Conservation (phyloP, 1,140 invertebrate species). For the Microplitis mediator region DNA sequence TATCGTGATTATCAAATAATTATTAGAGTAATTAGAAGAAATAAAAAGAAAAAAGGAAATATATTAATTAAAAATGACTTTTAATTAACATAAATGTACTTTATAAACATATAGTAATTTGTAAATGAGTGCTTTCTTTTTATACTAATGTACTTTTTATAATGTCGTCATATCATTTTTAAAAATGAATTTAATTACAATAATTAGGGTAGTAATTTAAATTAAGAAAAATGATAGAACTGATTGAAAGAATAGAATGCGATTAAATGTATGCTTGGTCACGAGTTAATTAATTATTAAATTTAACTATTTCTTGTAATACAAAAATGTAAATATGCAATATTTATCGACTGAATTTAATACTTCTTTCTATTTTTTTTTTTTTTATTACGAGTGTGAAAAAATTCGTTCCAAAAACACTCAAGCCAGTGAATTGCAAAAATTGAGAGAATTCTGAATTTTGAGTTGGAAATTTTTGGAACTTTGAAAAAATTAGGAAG, state of each 20-base stretch:
- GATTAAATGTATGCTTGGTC: too few relatives aligned
- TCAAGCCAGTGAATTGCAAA: too few relatives aligned
- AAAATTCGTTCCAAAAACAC: neutral
- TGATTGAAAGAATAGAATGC: too few relatives aligned
- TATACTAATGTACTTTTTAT: slow-evolving; percentile 14
- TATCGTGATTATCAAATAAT: neutral
- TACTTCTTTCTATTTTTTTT: neutral
- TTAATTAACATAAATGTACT: too few relatives aligned
- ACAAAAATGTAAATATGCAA: neutral
- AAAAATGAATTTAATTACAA: neutral
- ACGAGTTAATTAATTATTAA: too few relatives aligned
- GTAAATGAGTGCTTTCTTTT: slow-evolving; percentile 16
- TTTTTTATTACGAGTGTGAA: neutral
- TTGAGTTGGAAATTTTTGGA: too few relatives aligned
- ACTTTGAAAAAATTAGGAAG: too few relatives aligned
- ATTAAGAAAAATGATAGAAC: too few relatives aligned
- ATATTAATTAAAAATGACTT: neutral
- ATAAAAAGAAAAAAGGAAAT: neutral
- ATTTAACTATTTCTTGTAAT: neutral
- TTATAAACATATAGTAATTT: neutral
- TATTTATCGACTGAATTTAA: slow-evolving; percentile 10
- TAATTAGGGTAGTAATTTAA: too few relatives aligned
- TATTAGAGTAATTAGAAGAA: neutral
- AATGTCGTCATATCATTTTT: slow-evolving; percentile 1
- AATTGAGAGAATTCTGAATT: too few relatives aligned